Base-by-base conservation (phyloP, 2,797 vertebrate genomes). In the Ibycter americanus region DNA sequence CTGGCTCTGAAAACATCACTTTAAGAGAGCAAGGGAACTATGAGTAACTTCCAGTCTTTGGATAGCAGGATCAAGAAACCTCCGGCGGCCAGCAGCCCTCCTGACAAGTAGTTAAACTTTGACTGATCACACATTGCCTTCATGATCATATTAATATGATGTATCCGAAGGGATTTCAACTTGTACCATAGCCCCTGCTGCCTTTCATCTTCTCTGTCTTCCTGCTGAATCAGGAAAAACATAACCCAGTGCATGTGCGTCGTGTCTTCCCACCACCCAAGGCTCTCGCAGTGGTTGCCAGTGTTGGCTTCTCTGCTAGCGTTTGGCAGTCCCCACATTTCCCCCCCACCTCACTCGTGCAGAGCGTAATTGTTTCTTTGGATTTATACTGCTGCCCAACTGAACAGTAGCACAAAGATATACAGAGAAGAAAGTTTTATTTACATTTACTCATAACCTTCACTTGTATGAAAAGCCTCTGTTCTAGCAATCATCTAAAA, bases 161-260 rank as follows among this genome's bases (percentile, higher is more conserved):
- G 40, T 85, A 26, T 87, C 59, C 91, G 56, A 65, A 94, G 73
- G n/a, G 85, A 83, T 72, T 95, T 89, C 70, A 88, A 22, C 61
- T 47, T 93, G 65, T 90, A 89, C 70, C 21, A 8, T 58, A 87
- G 82, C 59, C 82, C 27, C 52, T 40, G 20, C 40, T 95, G 40
- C 65, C 56, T 93, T 96, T 96, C 74, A 68, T 79, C 62, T 94
- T 71, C 58, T 68, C 23, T 20, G 38, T 83, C 72, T 85, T 93
- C 54, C 62, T 93, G 21, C 77, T 94, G 88, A 77, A 86, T 93
- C 77, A 94, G 89, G 78, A 95, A 93, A 55, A 95, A 74, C 80
- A n/a, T 72, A 80, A 80, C 40, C 51, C 65, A 73, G 83, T 83
- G 34, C 46, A 22, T 1, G 2, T 40, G 27, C n/a, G 12, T 51